Percentiles rank a stretch among this genome's conserved stretches.
phyloP scores from a whole-genome alignment of 1,140 invertebrate genomes.

The Lithobius niger region DNA sequence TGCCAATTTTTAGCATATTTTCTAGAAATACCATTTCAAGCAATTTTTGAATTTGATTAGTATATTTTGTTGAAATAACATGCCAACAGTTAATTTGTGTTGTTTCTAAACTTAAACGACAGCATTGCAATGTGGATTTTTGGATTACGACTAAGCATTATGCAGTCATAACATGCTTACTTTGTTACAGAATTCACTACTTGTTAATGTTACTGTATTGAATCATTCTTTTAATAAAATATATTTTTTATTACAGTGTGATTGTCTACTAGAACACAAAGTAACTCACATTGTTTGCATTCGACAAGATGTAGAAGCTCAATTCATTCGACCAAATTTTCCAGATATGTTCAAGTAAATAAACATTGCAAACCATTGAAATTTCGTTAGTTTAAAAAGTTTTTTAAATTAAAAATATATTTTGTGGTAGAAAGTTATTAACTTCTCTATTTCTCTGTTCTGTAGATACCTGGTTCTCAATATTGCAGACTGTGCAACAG shows the following conservation, averaged over 20 bases:
- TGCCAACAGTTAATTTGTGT: too few relatives aligned
- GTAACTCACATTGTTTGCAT: slow-evolving; percentile 59
- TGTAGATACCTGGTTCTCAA: slow-evolving; percentile 50
- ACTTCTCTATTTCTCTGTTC: slow-evolving; percentile 18
- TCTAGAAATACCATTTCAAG: too few relatives aligned
- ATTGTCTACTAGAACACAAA: slow-evolving; percentile 37
- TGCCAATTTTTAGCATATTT: too few relatives aligned
- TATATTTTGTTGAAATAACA: too few relatives aligned
- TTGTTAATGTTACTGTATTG: too few relatives aligned
- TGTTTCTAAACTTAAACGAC: too few relatives aligned
- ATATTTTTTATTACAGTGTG: slow-evolving; percentile 28
- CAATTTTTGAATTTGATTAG: too few relatives aligned
- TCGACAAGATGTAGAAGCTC: slow-evolving; percentile 45
- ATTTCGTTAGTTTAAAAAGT: not conserved
- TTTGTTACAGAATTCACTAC: too few relatives aligned
- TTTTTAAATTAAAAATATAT: not conserved
- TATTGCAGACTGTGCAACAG: slow-evolving; percentile 46
- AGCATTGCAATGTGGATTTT: too few relatives aligned
- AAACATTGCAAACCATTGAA: not conserved
- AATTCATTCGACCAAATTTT: slow-evolving; percentile 53
- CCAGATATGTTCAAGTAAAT: slow-evolving; percentile 43
- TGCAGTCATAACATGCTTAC: too few relatives aligned
- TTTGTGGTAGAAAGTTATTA: slow-evolving; percentile 12
- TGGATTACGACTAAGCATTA: too few relatives aligned
- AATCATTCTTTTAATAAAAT: slow-evolving; percentile 7